phyloP scores from a whole-genome alignment of 2,888 invertebrate genomes.

The Hetaerina titia region DNA sequence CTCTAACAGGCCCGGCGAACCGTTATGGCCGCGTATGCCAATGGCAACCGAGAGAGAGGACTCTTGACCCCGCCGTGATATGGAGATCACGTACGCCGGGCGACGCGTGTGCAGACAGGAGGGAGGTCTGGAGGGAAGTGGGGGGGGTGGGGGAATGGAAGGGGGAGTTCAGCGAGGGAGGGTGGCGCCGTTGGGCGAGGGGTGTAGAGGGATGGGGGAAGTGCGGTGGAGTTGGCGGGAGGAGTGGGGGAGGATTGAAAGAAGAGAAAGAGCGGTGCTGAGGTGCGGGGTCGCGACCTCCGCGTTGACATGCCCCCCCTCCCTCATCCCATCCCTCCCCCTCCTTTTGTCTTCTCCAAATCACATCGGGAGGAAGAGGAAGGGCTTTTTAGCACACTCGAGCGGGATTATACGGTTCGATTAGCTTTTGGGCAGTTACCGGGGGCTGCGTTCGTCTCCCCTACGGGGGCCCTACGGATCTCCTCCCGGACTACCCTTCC shows the following conservation, averaged over 20 bases:
- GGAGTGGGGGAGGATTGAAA: too few species aligned
- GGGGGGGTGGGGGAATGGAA: neutral
- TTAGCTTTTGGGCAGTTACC: neutral
- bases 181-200: neutral
- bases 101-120: neutral
- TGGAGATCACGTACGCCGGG: constrained; percentile 25
- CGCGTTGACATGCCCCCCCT: neutral
- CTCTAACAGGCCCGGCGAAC: neutral
- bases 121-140: neutral
- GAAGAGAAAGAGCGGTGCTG: neutral
- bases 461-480: too few species aligned
- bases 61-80: constrained; percentile 35
- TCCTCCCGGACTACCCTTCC: too few species aligned
- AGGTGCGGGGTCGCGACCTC: constrained; percentile 25
- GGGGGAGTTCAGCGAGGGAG: neutral
- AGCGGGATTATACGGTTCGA: neutral
- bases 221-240: neutral
- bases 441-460: neutral
- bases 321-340: neutral
- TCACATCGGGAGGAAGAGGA: neutral
- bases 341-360: constrained; percentile 23
- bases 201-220: neutral
- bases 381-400: neutral
- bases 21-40: neutral
- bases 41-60: neutral